Evolutionary conservation across 2,888 invertebrate species (phyloP).

Genomic region (Hyles lineata): DNA sequence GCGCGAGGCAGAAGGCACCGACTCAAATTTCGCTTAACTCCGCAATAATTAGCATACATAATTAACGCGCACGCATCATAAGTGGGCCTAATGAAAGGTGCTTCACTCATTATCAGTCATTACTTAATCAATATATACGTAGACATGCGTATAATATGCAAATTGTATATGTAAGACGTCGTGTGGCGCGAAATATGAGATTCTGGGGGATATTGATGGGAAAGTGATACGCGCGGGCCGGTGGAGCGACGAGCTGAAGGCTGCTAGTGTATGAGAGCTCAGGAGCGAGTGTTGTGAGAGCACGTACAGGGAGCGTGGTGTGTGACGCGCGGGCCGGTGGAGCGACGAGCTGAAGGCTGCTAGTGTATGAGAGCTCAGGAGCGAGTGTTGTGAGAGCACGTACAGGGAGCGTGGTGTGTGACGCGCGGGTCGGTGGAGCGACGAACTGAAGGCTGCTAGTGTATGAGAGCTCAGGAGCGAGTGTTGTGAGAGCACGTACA

Average conservation of each 20-base stretch:
- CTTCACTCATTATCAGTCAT: slow-evolving; percentile 48
- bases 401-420: slow-evolving; percentile 6
- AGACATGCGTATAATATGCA: slow-evolving; percentile 46
- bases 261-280: slow-evolving; percentile 3
- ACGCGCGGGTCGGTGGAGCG: neutral
- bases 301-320: slow-evolving; percentile 6
- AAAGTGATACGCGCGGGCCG: neutral
- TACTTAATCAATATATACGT: slow-evolving; percentile 45
- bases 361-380: slow-evolving; percentile 6
- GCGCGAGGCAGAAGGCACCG: neutral
- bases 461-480: slow-evolving; percentile 6
- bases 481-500: slow-evolving; percentile 3
- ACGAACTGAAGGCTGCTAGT: slow-evolving; percentile 6
- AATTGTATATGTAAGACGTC: slow-evolving; percentile 41
- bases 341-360: slow-evolving; percentile 4
- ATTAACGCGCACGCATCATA: slow-evolving; percentile 29
- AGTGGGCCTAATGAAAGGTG: slow-evolving; percentile 28
- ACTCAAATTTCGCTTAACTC: slow-evolving; percentile 25
- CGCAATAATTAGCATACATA: slow-evolving; percentile 30
- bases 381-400: slow-evolving; percentile 3
- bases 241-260: slow-evolving; percentile 12
- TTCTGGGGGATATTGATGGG: neutral
- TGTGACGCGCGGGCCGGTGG: slow-evolving; percentile 6
- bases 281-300: slow-evolving; percentile 3
- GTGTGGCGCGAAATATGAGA: slow-evolving; percentile 11